Conservation (phyloP, 2,113 vertebrate species). For the Aythya baeri region DNA sequence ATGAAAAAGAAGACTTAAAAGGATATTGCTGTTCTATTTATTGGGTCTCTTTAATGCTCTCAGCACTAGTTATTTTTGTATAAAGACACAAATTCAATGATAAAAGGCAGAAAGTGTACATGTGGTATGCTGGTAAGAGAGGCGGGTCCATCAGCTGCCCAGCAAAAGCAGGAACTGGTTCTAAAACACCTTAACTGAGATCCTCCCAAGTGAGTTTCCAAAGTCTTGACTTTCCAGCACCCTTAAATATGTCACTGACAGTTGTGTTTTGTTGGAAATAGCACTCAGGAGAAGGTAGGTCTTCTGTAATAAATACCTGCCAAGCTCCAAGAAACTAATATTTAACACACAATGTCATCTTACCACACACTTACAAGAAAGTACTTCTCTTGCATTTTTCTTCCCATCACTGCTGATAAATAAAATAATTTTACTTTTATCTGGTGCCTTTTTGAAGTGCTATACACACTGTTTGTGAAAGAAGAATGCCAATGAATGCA, state of each 20-base stretch:
- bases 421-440: conserved; percentile 7
- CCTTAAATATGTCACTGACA: background rate
- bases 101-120: background rate
- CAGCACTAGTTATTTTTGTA: background rate
- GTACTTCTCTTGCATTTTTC: background rate
- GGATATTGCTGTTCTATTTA: background rate
- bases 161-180: background rate
- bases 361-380: background rate
- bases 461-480: background rate
- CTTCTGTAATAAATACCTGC: background rate
- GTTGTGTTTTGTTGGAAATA: background rate
- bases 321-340: background rate
- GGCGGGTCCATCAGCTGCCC: background rate
- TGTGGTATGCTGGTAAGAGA: background rate
- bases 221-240: background rate
- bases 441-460: background rate
- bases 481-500: background rate
- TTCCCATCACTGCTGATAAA: background rate
- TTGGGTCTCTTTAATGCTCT: background rate
- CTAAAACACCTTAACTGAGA: background rate
- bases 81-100: background rate
- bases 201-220: background rate
- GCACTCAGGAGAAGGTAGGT: background rate
- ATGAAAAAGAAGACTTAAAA: background rate
- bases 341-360: background rate